These are phyloP conservation scores for Limnothrissa miodon DNA, from an alignment of 2,113 vertebrate genomes.

Conservation along the genomic window DNA sequence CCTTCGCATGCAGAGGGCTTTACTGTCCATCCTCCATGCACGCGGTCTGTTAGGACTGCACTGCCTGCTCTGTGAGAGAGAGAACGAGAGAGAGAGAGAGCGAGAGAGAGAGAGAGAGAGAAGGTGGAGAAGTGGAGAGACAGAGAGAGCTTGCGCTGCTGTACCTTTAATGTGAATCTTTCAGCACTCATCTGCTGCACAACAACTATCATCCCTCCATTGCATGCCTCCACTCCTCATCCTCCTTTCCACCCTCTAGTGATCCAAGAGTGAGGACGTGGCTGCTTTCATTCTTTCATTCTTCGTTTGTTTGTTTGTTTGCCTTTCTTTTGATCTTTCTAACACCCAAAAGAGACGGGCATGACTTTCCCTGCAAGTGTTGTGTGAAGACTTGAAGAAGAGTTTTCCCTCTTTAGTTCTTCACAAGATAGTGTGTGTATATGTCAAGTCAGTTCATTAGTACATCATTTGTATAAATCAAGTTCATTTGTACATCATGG, in stretches of 20 bases:
- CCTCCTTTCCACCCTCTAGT: conserved; percentile 30
- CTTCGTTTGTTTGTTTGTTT: conserved; percentile 45
- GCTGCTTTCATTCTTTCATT: not conserved
- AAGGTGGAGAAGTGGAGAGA: not conserved
- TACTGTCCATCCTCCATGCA: conserved; percentile 40
- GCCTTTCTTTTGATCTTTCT: not conserved
- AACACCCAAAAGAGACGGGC: not conserved
- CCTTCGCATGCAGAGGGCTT: conserved; percentile 73
- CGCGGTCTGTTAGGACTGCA: conserved; percentile 33
- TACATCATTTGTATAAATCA: too few species aligned
- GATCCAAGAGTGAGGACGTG: not conserved
- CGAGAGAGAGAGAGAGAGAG: conserved; percentile 24
- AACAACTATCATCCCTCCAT: not conserved
- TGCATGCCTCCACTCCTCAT: conserved; percentile 31
- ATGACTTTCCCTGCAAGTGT: not conserved
- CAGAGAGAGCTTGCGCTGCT: conserved; percentile 9
- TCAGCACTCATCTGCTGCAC: not conserved
- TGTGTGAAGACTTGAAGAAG: not conserved
- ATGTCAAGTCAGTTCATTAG: too few species aligned
- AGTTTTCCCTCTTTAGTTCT: not conserved
- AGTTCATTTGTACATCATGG: not conserved
- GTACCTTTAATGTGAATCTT: not conserved
- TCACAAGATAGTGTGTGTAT: not conserved
- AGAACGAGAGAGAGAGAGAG: too few species aligned
- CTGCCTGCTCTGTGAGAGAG: conserved; percentile 35